Evolutionary conservation across 2,113 vertebrate genomes (phyloP).

Genomic region (Pandion haliaetus): DNA sequence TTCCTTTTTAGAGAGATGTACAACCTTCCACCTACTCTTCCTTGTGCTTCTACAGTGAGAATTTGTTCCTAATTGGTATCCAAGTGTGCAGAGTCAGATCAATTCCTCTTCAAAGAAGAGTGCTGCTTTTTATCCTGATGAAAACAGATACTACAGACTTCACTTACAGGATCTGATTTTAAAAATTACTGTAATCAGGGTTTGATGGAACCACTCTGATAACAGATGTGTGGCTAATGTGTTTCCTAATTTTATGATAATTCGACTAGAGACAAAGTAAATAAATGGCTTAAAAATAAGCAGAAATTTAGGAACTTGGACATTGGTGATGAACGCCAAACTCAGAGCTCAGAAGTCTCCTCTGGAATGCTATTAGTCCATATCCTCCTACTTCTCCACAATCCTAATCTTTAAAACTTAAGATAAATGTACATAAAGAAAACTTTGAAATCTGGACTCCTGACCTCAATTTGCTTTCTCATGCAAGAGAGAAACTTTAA

Average conservation of each 20-base stretch:
- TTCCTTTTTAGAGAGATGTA: background rate
- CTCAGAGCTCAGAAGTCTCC: background rate
- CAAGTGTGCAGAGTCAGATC: constrained; percentile 20
- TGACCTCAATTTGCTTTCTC: background rate
- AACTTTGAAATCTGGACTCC: background rate
- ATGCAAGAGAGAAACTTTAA: background rate
- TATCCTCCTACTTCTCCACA: background rate
- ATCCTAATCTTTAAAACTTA: background rate
- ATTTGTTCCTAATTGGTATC: constrained; percentile 17
- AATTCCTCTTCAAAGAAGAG: background rate
- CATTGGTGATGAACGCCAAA: background rate
- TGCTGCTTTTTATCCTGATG: background rate
- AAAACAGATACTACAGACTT: background rate
- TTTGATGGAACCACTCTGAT: background rate
- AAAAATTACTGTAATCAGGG: background rate
- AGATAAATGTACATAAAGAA: background rate
- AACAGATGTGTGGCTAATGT: background rate
- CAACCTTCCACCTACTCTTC: background rate
- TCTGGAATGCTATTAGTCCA: background rate
- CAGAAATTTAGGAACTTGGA: background rate
- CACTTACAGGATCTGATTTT: background rate
- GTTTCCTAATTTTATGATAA: background rate
- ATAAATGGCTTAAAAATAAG: background rate
- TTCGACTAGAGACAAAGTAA: background rate
- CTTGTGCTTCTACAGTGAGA: background rate